Evolutionary conservation across 2,888 invertebrate species (phyloP), one percentile per base, ranked within the genome.

Genomic region (Synergus umbraculus): DNA sequence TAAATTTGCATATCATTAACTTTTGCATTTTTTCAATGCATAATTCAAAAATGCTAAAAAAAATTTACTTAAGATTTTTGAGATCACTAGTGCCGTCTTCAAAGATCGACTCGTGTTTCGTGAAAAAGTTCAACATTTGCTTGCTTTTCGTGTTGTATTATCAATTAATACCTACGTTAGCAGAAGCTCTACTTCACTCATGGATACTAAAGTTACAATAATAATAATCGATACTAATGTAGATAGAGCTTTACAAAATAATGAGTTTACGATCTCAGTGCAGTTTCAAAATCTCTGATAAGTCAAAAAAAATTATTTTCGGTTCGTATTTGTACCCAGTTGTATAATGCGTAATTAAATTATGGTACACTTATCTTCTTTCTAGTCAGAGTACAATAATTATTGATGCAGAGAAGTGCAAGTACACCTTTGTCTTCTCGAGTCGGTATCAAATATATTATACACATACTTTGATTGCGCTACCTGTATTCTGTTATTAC

Each of bases 401-500:
- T 86, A 85, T 85, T 84, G 82, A 86, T 85, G 79, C 78, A 85
- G 85, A 85, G 85, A 87, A 87, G 86, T 77, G 83, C 85, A 86
- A 87, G 81, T 82, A 76, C 84, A 84, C 82, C 84, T 85, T 86
- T 87, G 77, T 80, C 85, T 85, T 83, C 84, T 87, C 84, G 82
- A 84, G 85, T 88, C 87, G 78, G 89, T 90, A 91, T 90, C 89
- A 89, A 91, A 91, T 90, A 90, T 90, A 89, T 90, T 88, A 89
- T 86, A 85, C 89, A 87, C 87, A 88, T 87, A 67, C 81, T 89
- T 91, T 91, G 88, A 90, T 90, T 89, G 85, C 87, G 87, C 89
- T 90, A 89, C 86, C 89, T 85, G 83, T 88, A 83, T 80, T 88
- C 83, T 85, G 79, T 87, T 86, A 85, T 84, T 85, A 82, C 76